phyloP scores from a whole-genome alignment of 2,113 vertebrate species.

The Phalacrocorax pelagicus region DNA sequence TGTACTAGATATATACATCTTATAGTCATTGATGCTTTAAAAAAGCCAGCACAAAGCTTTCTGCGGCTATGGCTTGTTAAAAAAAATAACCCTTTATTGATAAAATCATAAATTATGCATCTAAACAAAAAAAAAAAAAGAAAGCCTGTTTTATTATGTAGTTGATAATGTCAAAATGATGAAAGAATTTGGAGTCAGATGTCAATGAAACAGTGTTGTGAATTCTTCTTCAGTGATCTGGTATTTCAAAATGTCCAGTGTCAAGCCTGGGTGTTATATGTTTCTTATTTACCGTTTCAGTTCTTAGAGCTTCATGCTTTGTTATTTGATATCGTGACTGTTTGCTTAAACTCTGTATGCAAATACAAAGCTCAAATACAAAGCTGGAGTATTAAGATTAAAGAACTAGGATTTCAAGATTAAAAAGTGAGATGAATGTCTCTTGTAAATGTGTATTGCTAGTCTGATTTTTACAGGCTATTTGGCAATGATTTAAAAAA shows the following conservation, averaged over 20 bases:
- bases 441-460: slow-evolving; percentile 22
- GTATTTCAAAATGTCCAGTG: slow-evolving; percentile 13
- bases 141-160: neutral
- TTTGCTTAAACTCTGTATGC: slow-evolving; percentile 50
- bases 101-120: slow-evolving; percentile 50
- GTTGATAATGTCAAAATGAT: slow-evolving; percentile 22
- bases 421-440: slow-evolving; percentile 29
- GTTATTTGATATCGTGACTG: slow-evolving; percentile 15
- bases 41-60: slow-evolving; percentile 25
- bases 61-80: neutral
- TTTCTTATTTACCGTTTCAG: slow-evolving; percentile 35
- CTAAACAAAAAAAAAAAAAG: neutral
- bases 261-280: neutral
- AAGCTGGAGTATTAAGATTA: slow-evolving; percentile 50
- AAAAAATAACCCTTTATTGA: slow-evolving; percentile 8
- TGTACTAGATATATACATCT: neutral
- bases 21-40: neutral
- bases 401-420: slow-evolving; percentile 35
- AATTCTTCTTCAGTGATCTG: neutral
- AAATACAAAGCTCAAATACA: slow-evolving; percentile 29
- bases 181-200: slow-evolving; percentile 27
- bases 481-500: neutral
- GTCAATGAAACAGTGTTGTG: neutral
- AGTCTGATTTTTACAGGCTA: neutral
- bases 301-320: slow-evolving; percentile 16